phyloP scores from a whole-genome alignment of 1,140 invertebrate species.

The Colletes latitarsis region DNA sequence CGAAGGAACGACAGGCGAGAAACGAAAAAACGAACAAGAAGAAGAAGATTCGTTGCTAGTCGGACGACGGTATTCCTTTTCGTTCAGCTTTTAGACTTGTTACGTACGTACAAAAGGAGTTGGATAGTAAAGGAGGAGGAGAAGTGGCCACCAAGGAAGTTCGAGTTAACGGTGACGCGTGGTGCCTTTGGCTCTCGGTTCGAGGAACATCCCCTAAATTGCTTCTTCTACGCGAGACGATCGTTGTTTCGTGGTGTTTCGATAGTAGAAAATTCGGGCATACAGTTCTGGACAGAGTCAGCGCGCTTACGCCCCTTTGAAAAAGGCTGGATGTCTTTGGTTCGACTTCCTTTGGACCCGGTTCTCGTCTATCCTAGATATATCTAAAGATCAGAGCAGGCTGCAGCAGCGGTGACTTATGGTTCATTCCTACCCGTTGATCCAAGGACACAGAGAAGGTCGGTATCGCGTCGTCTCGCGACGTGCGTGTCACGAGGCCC shows the following conservation, averaged over 20 bases:
- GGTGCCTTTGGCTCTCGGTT: neutral
- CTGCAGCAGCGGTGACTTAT: conserved; percentile 8
- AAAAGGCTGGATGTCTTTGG: conserved; percentile 31
- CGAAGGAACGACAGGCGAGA: neutral
- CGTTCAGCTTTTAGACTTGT: neutral
- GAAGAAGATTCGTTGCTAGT: conserved; percentile 56
- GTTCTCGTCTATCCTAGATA: conserved; percentile 46
- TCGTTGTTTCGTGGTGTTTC: conserved; percentile 41
- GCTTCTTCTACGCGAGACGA: neutral
- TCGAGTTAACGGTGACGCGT: conserved; percentile 1
- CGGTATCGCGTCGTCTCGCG: conserved; percentile 26
- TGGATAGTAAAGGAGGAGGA: conserved; percentile 11
- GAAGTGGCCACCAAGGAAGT: conserved; percentile 12
- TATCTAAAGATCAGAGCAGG: conserved; percentile 11
- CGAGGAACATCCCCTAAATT: conserved; percentile 10
- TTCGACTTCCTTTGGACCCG: conserved; percentile 58
- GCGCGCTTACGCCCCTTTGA: neutral
- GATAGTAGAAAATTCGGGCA: conserved; percentile 31
- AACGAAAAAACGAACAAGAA: neutral
- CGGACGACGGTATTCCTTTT: conserved; percentile 7
- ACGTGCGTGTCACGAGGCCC: conserved; percentile 33
- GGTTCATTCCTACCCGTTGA: conserved; percentile 32
- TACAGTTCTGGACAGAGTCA: conserved; percentile 32
- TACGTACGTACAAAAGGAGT: conserved; percentile 33
- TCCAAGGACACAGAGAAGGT: conserved; percentile 41